These are phyloP conservation scores for Diaperis boleti DNA, from an alignment of 2,888 invertebrate species.

Conservation along the genomic window DNA sequence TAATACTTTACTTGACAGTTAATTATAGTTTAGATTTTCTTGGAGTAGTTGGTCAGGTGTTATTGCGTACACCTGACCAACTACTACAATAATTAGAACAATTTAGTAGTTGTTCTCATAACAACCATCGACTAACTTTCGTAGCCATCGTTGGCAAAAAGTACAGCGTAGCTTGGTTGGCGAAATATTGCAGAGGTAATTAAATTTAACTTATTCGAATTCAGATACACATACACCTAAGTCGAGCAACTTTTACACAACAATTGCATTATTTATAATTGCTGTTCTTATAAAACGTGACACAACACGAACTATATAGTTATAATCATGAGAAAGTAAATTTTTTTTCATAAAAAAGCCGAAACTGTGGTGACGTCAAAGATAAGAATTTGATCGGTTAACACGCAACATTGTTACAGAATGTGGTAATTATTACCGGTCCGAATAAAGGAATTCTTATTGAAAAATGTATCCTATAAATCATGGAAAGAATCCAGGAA, in stretches of 20 bases:
- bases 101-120: conserved; percentile 18
- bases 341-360: conserved; percentile 8
- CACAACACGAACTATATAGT: conserved; percentile 7
- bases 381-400: conserved; percentile 10
- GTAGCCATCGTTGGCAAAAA: conserved; percentile 18
- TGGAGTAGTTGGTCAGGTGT: conserved; percentile 39
- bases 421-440: conserved; percentile 15
- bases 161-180: neutral
- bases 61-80: too few species aligned
- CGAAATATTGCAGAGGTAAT: conserved; percentile 20
- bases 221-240: conserved; percentile 12
- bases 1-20: too few species aligned
- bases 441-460: neutral
- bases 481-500: conserved; percentile 17
- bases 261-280: conserved; percentile 22
- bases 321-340: conserved; percentile 2
- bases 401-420: conserved; percentile 19
- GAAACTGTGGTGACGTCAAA: conserved; percentile 13
- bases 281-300: conserved; percentile 1
- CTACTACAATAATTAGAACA: too few species aligned
- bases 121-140: conserved; percentile 21
- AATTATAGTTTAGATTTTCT: conserved; percentile 42
- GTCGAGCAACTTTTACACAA: conserved; percentile 15
- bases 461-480: conserved; percentile 6
- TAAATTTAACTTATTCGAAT: conserved; percentile 25